phyloP scores from a whole-genome alignment of 1,140 invertebrate species.

The Phymorhynchus buccinoides region DNA sequence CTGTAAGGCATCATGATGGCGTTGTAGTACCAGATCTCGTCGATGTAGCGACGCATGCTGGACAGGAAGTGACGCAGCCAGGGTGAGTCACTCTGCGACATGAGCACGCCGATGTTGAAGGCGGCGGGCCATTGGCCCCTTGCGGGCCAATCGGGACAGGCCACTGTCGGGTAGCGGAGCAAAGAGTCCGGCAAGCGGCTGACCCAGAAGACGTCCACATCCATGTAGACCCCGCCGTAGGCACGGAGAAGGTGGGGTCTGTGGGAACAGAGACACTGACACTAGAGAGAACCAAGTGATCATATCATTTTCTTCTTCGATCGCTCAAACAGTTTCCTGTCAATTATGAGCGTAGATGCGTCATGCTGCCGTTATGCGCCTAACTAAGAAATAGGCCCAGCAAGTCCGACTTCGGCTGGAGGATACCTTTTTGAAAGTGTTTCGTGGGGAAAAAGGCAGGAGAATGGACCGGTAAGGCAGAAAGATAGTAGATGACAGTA shows the following conservation, averaged over 20 bases:
- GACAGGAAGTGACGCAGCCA: constrained; percentile 33
- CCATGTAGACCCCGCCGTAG: constrained; percentile 41
- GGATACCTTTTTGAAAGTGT: too few relatives aligned
- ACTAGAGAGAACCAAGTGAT: too few relatives aligned
- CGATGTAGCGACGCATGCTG: constrained; percentile 24
- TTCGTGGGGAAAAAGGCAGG: too few relatives aligned
- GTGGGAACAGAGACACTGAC: neutral
- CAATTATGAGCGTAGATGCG: too few relatives aligned
- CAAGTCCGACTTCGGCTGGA: too few relatives aligned
- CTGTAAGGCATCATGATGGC: constrained; percentile 44
- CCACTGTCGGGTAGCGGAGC: constrained; percentile 35
- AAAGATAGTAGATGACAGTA: too few relatives aligned
- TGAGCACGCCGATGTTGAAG: constrained; percentile 41
- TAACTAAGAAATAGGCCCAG: too few relatives aligned
- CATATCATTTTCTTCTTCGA: too few relatives aligned
- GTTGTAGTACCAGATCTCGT: constrained; percentile 32
- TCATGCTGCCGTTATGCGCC: too few relatives aligned
- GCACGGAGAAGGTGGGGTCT: constrained; percentile 22
- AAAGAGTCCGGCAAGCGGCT: constrained; percentile 27
- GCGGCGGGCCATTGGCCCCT: constrained; percentile 39
- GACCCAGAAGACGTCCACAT: constrained; percentile 38
- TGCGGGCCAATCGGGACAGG: constrained; percentile 32
- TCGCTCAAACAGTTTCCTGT: too few relatives aligned
- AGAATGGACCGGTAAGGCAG: too few relatives aligned
- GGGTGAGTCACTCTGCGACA: constrained; percentile 21